Percentiles rank a stretch among this genome's conserved stretches.
phyloP scores from a whole-genome alignment of 2,888 invertebrate species.

The Drosophila nigritarsus region DNA sequence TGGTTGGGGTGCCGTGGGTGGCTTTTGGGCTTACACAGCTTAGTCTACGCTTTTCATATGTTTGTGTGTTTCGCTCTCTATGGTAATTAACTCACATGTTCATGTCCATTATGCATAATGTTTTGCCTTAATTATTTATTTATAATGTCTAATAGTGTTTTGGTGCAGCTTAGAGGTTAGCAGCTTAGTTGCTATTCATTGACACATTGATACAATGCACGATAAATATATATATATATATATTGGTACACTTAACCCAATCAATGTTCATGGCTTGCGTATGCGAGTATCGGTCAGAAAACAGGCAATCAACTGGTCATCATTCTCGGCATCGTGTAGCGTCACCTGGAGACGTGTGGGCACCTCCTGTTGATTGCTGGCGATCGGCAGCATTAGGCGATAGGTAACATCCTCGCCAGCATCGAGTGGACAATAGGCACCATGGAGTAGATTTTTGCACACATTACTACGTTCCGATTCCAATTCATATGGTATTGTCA shows the following conservation, averaged over 20 bases:
- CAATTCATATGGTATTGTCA: slow-evolving; percentile 66
- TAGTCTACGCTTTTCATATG: slow-evolving; percentile 29
- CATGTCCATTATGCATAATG: slow-evolving; percentile 64
- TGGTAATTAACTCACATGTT: slow-evolving; percentile 65
- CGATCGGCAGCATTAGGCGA: slow-evolving; percentile 76
- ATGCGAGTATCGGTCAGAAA: slow-evolving; percentile 77
- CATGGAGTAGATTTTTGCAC: slow-evolving; percentile 80
- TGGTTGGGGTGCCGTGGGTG: background rate
- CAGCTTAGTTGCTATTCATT: slow-evolving; percentile 63
- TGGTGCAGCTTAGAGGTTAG: slow-evolving; percentile 49
- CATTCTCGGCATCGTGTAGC: slow-evolving; percentile 64
- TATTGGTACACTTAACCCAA: slow-evolving; percentile 16
- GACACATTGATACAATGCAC: slow-evolving; percentile 75
- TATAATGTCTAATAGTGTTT: slow-evolving; percentile 74
- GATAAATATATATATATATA: slow-evolving; percentile 3
- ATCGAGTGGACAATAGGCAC: slow-evolving; percentile 83
- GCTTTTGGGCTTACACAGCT: slow-evolving; percentile 39
- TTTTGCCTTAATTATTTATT: slow-evolving; percentile 76
- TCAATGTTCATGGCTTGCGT: slow-evolving; percentile 38
- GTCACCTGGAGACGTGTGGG: slow-evolving; percentile 75
- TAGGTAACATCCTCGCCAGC: slow-evolving; percentile 83
- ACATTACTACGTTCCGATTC: slow-evolving; percentile 69
- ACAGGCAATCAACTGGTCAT: slow-evolving; percentile 70
- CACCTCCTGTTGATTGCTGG: slow-evolving; percentile 72
- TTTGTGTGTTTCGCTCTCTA: slow-evolving; percentile 10